Evolutionary conservation across 2,797 vertebrate species (phyloP).

Genomic region (Choloepus didactylus): DNA sequence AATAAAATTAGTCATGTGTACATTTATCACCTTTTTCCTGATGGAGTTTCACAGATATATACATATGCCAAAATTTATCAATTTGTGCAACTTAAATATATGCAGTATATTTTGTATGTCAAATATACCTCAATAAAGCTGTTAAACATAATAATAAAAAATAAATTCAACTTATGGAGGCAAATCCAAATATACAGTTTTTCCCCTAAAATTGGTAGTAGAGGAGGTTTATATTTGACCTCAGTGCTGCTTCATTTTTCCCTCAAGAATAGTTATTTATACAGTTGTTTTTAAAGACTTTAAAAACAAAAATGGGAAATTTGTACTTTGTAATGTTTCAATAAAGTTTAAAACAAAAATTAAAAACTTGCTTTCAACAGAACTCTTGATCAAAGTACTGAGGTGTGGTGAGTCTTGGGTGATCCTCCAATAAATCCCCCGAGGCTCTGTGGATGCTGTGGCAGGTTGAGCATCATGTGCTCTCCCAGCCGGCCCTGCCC

Average conservation of each 20-base stretch:
- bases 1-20: not conserved
- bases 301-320: not conserved
- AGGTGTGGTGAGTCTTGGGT: not conserved
- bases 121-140: not conserved
- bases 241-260: not conserved
- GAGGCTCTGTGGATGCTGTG: accelerated
- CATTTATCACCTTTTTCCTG: not conserved
- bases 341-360: not conserved
- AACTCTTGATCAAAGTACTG: not conserved
- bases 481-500: not conserved
- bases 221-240: not conserved
- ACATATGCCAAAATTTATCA: not conserved
- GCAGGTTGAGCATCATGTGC: not conserved
- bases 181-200: not conserved
- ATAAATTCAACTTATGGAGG: not conserved
- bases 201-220: not conserved
- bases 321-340: not conserved
- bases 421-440: accelerated
- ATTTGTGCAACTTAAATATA: not conserved
- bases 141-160: not conserved
- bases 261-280: not conserved
- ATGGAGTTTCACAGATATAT: not conserved
- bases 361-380: not conserved
- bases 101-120: no score
- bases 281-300: not conserved